Base-by-base conservation (phyloP, 2,888 invertebrate genomes). In the Pristionchus exspectatus region DNA sequence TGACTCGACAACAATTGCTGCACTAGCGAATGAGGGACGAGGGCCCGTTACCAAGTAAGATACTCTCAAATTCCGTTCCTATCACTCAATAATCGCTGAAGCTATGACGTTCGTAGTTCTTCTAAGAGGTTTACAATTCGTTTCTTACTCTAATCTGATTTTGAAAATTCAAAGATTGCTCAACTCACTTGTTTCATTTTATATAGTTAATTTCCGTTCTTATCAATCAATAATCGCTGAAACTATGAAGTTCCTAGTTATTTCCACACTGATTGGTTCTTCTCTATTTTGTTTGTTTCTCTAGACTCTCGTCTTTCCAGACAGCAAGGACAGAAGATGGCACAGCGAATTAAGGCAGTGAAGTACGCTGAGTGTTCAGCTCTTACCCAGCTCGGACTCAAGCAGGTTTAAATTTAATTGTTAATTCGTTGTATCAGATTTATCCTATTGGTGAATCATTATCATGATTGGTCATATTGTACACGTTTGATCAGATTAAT, bases 321-420 rank as follows among this genome's bases (percentile, higher is more conserved):
- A 38, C 88, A 72, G 27, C 89, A 89, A 83, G 98, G 98, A 90
- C 98, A 98, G 96, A 98, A 98, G 96, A 96, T 98, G 96, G 98
- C 98, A 77, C 98, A 98, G 95, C 98, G 98, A 97, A 97, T 99
- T 95, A 97, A 98, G 95, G 99, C 99, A 93, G 98, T 98, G 90
- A 98, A 98, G 96, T 99, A 99, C 95, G 97, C 99, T 97, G 99
- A 99, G 96, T 99, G 99, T 96, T 99, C 99, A 89, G 99, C 99
- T 91, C 96, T 99, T 93, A 99, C 99, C 94, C 99, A 99, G 96
- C 97, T 98, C 95, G 99, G 99, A 91, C 96, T 99, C 90, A 98
- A 98, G 96, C 98, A 98, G 96, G 96, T 96, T 38, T 63, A 2
- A 18, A n/a, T 81, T 21, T 81, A 44, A 16, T 44, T 38, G 10